phyloP scores from a whole-genome alignment of 2,888 invertebrate species.

The Athalia circularis region DNA sequence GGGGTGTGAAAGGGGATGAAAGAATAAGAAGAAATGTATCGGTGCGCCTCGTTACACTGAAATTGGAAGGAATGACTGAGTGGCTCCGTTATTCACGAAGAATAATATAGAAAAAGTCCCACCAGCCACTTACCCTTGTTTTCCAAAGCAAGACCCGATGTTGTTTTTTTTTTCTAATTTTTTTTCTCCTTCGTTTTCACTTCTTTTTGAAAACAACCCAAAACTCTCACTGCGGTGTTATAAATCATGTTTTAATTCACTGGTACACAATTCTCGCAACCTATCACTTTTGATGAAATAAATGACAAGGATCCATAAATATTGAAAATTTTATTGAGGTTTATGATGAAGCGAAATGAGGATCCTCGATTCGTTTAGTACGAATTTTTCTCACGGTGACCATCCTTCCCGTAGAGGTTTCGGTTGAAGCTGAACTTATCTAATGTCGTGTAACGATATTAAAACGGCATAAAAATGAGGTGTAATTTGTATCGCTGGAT shows the following conservation, averaged over 20 bases:
- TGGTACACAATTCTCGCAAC: too few relatives aligned
- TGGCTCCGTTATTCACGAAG: conserved; percentile 72
- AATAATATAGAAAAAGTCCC: conserved; percentile 69
- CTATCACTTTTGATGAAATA: too few relatives aligned
- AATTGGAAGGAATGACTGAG: conserved; percentile 74
- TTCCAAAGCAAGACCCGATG: conserved; percentile 43
- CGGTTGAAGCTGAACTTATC: conserved; percentile 65
- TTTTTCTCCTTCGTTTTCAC: too few relatives aligned
- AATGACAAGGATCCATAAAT: too few relatives aligned
- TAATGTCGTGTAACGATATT: conserved; percentile 74
- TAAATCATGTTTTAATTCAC: too few relatives aligned
- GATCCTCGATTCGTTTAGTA: conserved; percentile 25
- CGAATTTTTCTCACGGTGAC: neutral
- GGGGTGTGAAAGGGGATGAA: conserved; percentile 59
- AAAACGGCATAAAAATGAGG: conserved; percentile 74
- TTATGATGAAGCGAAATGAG: neutral
- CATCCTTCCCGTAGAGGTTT: conserved; percentile 35
- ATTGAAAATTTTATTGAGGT: too few relatives aligned
- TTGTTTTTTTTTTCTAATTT: neutral
- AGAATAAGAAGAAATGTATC: conserved; percentile 74
- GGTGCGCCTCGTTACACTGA: conserved; percentile 74
- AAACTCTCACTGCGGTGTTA: neutral
- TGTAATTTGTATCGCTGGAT: conserved; percentile 72
- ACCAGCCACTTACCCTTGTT: conserved; percentile 40
- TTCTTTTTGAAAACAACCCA: conserved; percentile 7